phyloP scores from a whole-genome alignment of 2,888 invertebrate genomes.

The Rotaria sp. region DNA sequence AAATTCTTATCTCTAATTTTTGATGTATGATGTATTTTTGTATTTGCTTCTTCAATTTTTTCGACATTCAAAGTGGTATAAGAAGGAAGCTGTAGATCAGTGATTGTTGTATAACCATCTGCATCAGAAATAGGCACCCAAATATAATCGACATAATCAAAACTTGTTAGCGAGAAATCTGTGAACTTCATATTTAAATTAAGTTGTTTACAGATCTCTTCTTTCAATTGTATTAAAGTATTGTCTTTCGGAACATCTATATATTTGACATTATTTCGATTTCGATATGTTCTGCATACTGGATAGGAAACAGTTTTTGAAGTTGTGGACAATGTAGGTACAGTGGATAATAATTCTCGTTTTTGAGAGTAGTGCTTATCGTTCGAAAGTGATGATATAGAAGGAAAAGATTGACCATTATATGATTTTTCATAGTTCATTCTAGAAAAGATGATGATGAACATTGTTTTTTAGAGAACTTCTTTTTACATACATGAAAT shows the following conservation, averaged over 20 bases:
- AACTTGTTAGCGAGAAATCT: neutral
- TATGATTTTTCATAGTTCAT: too few relatives aligned
- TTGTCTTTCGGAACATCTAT: neutral
- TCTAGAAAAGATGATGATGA: neutral
- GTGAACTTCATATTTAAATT: neutral
- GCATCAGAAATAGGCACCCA: neutral
- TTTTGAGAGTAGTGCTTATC: neutral
- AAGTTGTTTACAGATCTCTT: neutral
- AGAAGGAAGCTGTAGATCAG: neutral
- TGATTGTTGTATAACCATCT: neutral
- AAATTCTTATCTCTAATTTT: neutral
- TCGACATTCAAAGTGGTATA: neutral
- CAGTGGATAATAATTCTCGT: neutral
- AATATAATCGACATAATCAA: neutral
- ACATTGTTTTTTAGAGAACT: neutral
- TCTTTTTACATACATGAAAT: neutral
- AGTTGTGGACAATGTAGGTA: neutral
- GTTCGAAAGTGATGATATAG: neutral
- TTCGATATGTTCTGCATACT: neutral
- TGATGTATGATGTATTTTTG: neutral
- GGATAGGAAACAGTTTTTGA: neutral
- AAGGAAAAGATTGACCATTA: neutral
- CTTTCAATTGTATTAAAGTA: neutral
- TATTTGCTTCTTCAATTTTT: neutral
- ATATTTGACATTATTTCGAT: neutral